phyloP scores from a whole-genome alignment of 2,888 invertebrate genomes.

The Sesia bembeciformis region DNA sequence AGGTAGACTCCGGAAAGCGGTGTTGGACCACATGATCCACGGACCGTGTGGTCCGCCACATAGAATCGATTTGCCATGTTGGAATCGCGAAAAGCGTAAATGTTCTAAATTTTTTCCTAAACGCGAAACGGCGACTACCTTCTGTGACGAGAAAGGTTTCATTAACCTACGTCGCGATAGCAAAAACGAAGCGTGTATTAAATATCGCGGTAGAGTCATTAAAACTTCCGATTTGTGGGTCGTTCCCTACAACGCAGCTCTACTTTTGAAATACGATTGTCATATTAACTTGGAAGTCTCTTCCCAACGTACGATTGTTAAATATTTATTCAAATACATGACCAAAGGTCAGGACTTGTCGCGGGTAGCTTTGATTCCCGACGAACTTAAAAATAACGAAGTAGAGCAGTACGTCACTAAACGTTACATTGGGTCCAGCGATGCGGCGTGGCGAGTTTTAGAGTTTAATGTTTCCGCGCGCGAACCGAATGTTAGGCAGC shows the following conservation, averaged over 20 bases:
- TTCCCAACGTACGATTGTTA: conserved; percentile 1
- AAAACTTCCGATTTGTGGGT: conserved; percentile 4
- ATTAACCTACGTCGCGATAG: conserved; percentile 4
- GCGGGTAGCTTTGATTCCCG: neutral
- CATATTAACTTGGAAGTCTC: conserved; percentile 5
- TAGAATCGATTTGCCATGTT: conserved; percentile 1
- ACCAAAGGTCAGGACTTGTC: conserved; percentile 4
- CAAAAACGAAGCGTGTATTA: neutral
- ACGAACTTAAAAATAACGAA: neutral
- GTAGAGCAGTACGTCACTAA: neutral
- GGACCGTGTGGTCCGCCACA: conserved; percentile 6
- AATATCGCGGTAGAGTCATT: neutral
- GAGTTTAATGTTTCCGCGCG: neutral
- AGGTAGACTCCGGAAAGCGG: neutral
- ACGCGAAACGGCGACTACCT: neutral
- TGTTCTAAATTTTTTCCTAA: conserved; percentile 1
- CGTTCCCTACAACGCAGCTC: conserved; percentile 7
- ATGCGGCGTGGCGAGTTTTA: conserved; percentile 4
- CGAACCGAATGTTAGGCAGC: conserved; percentile 1
- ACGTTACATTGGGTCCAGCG: conserved; percentile 3
- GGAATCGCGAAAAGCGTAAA: neutral
- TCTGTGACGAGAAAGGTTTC: conserved; percentile 5
- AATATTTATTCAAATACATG: conserved; percentile 6
- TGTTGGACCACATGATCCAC: conserved; percentile 8
- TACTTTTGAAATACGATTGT: conserved; percentile 5